A percentile compares a stretch with the other conserved stretches of the same genome.
Conservation (phyloP, 2,888 invertebrate genomes). For the Sesia bembeciformis region DNA sequence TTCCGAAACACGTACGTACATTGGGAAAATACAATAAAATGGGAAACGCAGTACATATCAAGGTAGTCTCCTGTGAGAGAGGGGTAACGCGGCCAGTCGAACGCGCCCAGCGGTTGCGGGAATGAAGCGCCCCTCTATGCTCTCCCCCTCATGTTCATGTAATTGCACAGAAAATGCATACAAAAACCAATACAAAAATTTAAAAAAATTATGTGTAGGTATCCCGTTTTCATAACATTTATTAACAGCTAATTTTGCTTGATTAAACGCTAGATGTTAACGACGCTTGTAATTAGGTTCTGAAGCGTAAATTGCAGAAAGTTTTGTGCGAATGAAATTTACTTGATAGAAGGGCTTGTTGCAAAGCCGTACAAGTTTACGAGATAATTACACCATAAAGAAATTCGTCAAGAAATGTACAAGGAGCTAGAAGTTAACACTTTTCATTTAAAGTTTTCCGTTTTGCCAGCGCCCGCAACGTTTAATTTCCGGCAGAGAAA, state of each 20-base stretch:
- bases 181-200: too few relatives aligned
- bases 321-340: constrained; percentile 6
- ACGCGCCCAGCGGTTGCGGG: too few relatives aligned
- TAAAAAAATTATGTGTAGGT: too few relatives aligned
- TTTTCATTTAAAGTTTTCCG: constrained; percentile 61
- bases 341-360: constrained; percentile 19
- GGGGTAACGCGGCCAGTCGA: too few relatives aligned
- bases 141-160: too few relatives aligned
- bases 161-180: too few relatives aligned
- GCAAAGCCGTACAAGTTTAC: constrained; percentile 27
- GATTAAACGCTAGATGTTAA: constrained; percentile 3
- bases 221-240: not conserved
- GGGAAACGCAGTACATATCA: too few relatives aligned
- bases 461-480: constrained; percentile 43
- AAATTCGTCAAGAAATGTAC: constrained; percentile 40
- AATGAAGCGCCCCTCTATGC: too few relatives aligned
- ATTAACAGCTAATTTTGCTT: not conserved
- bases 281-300: constrained; percentile 7
- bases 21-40: too few relatives aligned
- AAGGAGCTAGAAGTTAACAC: constrained; percentile 40
- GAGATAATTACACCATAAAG: constrained; percentile 35
- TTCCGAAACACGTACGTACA: too few relatives aligned
- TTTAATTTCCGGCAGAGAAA: constrained; percentile 62
- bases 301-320: constrained; percentile 19
- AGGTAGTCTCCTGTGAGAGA: too few relatives aligned